Conservation (phyloP, 1,140 invertebrate species). For the Cotesia glomerata region DNA sequence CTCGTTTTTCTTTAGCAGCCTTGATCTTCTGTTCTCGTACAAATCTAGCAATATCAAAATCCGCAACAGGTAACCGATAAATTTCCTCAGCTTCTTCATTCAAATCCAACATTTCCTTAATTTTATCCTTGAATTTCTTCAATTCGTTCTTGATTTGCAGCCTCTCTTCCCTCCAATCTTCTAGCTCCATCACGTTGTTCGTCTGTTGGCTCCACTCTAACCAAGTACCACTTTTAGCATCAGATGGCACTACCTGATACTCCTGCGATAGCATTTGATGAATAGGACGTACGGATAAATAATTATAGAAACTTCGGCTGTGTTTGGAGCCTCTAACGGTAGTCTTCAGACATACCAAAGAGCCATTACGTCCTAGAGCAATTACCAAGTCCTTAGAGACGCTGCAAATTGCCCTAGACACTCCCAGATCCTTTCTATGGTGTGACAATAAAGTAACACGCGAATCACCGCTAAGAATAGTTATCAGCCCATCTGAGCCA, state of each 20-base stretch:
- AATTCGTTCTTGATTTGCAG: slow-evolving; percentile 39
- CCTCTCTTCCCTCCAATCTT: slow-evolving; percentile 28
- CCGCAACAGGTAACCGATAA: slow-evolving; percentile 45
- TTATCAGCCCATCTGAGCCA: slow-evolving; percentile 45
- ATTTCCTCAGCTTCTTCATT: slow-evolving; percentile 47
- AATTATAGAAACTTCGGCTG: slow-evolving; percentile 28
- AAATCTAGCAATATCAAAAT: slow-evolving; percentile 50
- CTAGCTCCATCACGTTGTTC: slow-evolving; percentile 34
- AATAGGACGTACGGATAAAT: slow-evolving; percentile 36
- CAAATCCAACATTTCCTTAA: slow-evolving; percentile 45
- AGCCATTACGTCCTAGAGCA: slow-evolving; percentile 48
- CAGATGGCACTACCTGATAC: slow-evolving; percentile 26
- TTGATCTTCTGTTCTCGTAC: slow-evolving; percentile 45
- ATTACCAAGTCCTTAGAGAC: slow-evolving; percentile 37
- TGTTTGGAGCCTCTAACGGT: background rate
- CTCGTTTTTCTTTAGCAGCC: slow-evolving; percentile 52
- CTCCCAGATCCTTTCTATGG: slow-evolving; percentile 47
- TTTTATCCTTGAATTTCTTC: slow-evolving; percentile 37
- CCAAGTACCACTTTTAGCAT: slow-evolving; percentile 41
- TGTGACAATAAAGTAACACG: slow-evolving; percentile 37
- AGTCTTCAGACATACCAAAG: slow-evolving; percentile 41
- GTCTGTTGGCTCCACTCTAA: slow-evolving; percentile 42
- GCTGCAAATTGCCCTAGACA: slow-evolving; percentile 41
- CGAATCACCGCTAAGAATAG: slow-evolving; percentile 34
- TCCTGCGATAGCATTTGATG: slow-evolving; percentile 31